phyloP scores from a whole-genome alignment of 1,140 invertebrate species.

The Pseudomyrmex sp. region DNA sequence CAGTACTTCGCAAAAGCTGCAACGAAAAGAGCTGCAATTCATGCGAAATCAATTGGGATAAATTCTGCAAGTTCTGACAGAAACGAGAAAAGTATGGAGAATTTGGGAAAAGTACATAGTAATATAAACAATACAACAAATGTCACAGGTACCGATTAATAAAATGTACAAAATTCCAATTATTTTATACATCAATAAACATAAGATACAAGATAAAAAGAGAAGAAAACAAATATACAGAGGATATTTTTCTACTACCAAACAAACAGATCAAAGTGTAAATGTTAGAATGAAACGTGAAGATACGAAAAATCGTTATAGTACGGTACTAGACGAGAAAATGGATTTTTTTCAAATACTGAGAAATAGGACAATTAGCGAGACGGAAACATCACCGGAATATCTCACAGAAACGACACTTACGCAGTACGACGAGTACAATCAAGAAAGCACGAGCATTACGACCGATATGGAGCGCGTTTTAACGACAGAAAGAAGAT shows the following conservation, averaged over 20 bases:
- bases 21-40: background rate
- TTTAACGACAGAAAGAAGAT: background rate
- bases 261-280: slow-evolving; percentile 23
- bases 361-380: background rate
- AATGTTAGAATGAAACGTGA: slow-evolving; percentile 38
- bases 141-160: slow-evolving; percentile 23
- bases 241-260: slow-evolving; percentile 1
- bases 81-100: background rate
- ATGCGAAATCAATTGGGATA: background rate
- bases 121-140: slow-evolving; percentile 1
- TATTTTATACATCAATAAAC: background rate
- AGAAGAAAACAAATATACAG: background rate
- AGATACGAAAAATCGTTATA: slow-evolving; percentile 3
- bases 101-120: background rate
- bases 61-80: background rate
- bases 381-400: background rate
- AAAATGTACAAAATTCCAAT: background rate
- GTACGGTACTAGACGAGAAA: background rate
- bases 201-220: background rate
- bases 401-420: background rate
- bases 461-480: background rate
- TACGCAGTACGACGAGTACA: slow-evolving; percentile 26
- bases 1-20: background rate
- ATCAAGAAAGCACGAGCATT: background rate
- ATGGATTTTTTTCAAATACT: slow-evolving; percentile 47